Evolutionary conservation across 2,113 vertebrate species (phyloP), one percentile per base, ranked within the genome.

Genomic region (Mixornis gularis): DNA sequence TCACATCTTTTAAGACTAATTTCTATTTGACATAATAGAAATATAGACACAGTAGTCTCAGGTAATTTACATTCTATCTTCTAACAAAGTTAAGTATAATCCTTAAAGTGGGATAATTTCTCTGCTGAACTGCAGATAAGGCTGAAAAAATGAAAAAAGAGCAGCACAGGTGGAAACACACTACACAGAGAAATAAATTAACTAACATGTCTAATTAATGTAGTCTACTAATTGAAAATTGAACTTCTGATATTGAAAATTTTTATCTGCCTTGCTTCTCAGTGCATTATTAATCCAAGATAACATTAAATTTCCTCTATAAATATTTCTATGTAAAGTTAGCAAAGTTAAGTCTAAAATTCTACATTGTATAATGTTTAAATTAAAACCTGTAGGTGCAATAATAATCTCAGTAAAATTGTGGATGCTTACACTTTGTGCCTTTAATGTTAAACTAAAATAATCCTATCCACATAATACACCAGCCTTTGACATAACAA

Each of bases 211-310:
- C 17, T 92, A 96, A 93, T 93, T 95, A 92, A 25, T 49, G 34
- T 25, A 65, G 85, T 43, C 44, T 81, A 87, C 44, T 88, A 96
- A 94, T 65, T 96, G 71, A 96, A 97, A 94, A 95, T 48, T 92
- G 48, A 95, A 71, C 16, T 21, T 43, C 18, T 78, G 30, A 6
- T 92, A 62, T 22, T 66, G 10, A 43, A 93, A 92, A 87, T 85
- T 96, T 88, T 21, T 80, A 90, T 48, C 30, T 72, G 64, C 15
- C 15, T 90, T 63, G 9, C 44, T 96, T 92, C 43, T 89, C 55
- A 69, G 38, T 43, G n/a, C 26, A 43, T 62, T n/a, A 40, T 70
- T 87, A 88, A 92, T 86, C 51, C 1, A 7, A 49, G 66, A 63
- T 48, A 93, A 56, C 36, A 79, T 51, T 84, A 83, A 34, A 71